These are phyloP conservation scores for Phyllostomus discolor DNA, from an alignment of 2,113 vertebrate species.

Conservation along the genomic window DNA sequence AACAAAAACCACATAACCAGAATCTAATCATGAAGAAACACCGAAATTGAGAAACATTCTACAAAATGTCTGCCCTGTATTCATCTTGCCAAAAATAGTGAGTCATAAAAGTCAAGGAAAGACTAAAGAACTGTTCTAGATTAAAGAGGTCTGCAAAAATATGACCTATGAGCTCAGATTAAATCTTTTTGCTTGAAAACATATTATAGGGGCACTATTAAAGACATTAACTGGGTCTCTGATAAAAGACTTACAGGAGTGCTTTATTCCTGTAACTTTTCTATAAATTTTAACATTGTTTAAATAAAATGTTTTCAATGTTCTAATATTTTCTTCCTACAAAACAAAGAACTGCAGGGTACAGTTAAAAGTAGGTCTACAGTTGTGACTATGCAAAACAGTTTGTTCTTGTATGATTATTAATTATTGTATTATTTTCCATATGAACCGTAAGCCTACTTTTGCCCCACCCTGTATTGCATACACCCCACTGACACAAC, in stretches of 20 bases:
- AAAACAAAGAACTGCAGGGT: neutral
- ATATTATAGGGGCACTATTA: neutral
- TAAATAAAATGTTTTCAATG: neutral
- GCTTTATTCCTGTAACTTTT: neutral
- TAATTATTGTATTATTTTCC: too few species aligned
- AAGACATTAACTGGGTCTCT: neutral
- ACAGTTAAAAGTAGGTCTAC: neutral
- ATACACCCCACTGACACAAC: neutral
- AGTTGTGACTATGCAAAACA: neutral
- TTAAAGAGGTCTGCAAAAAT: neutral
- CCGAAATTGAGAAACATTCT: neutral
- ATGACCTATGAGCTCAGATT: neutral
- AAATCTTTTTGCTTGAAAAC: neutral
- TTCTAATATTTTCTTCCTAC: neutral
- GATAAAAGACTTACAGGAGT: neutral
- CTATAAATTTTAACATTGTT: neutral
- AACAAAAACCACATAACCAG: neutral
- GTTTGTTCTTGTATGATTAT: too few species aligned
- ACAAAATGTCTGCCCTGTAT: neutral
- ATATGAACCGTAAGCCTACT: too few species aligned
- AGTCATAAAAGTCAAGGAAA: neutral
- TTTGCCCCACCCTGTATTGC: too few species aligned
- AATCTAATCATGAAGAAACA: neutral
- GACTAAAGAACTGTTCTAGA: neutral
- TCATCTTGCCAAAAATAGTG: neutral